Base-by-base conservation (phyloP, 2,797 vertebrate genomes). In the Urocyon cinereoargenteus region DNA sequence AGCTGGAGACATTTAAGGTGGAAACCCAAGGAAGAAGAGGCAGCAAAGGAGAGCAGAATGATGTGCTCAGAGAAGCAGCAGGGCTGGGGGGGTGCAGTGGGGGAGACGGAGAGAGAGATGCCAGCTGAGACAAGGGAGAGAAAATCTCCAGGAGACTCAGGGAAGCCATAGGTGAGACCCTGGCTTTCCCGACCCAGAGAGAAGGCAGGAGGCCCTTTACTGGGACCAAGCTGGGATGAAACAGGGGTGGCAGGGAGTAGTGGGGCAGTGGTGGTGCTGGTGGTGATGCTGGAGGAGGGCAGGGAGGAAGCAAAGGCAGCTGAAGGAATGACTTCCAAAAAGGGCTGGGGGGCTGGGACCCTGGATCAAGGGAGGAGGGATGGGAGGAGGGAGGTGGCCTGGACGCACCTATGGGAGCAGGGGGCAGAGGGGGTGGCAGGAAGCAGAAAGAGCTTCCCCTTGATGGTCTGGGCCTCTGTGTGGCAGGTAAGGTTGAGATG, bases 11-110 rank as follows among this genome's bases (percentile, higher is more conserved):
- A 5, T 24, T 55, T 45, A 28, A 45, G 36, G 21, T 19, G 11
- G 62, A 84, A 73, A 28, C 18, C 14, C 15, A 49, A 66, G 75
- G 84, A 55, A 34, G 73, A 45, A 21, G 59, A 86, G 84, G 45
- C 66, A 18, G 21, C 36, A 51, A 72, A 53, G 26, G 34, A 31
- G 31, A 21, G 28, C 21, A 34, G 55, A 21, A 77, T 84, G 59
- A 15, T 36, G 28, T 31, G 73, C 59, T 13, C 77, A 61, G 83
- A 88, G n/a, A 59, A n/a, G 28, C n/a, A 36, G 36, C 34, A 79
- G 40, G 26, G 24, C n/a, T 3, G 2, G 18, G 3, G 3, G 34
- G n/a, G 14, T 1, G 8, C 26, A 28, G 21, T 3, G 3, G 22
- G 66, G 31, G 18, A 34, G 9, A 31, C 13, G 18, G 64, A 3